Evolutionary conservation across 1,140 invertebrate genomes (phyloP).

Genomic region (Spodoptera frugiperda): DNA sequence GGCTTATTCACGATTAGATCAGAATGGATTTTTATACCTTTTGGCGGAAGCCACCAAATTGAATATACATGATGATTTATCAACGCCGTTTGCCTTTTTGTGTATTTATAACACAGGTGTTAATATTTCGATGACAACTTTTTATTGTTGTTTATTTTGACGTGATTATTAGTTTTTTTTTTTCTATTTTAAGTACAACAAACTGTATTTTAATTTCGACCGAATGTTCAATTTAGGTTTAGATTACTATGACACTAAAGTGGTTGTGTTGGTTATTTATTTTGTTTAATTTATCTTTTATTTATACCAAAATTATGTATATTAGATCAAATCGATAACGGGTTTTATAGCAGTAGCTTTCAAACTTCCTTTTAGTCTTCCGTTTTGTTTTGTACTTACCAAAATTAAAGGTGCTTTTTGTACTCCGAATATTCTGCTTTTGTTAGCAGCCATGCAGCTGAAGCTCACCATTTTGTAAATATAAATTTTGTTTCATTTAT

Average conservation of each 20-base stretch:
- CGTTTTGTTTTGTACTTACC: conserved; percentile 82
- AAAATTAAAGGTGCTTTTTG: conserved; percentile 77
- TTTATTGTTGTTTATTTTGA: conserved; percentile 42
- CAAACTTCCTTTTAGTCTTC: conserved; percentile 76
- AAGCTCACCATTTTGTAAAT: conserved; percentile 80
- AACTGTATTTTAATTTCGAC: conserved; percentile 53
- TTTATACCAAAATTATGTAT: conserved; percentile 79
- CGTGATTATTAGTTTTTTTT: conserved; percentile 32
- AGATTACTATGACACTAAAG: conserved; percentile 65
- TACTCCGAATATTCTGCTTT: conserved; percentile 63
- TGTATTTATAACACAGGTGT: conserved; percentile 32
- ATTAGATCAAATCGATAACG: conserved; percentile 70
- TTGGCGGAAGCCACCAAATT: not conserved
- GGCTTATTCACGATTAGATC: conserved; percentile 19
- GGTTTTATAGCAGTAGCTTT: conserved; percentile 72
- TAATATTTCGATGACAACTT: conserved; percentile 38
- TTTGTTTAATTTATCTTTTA: conserved; percentile 82
- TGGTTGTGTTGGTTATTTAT: conserved; percentile 84
- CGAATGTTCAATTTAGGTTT: conserved; percentile 57
- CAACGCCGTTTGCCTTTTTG: conserved; percentile 34
- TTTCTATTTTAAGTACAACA: conserved; percentile 59
- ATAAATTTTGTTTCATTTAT: conserved; percentile 71
- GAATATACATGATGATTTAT: conserved; percentile 7
- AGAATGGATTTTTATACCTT: conserved; percentile 12
- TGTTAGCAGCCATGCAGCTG: conserved; percentile 62